Evolutionary conservation across 1,140 invertebrate species (phyloP).

Genomic region (Lineus longissimus): DNA sequence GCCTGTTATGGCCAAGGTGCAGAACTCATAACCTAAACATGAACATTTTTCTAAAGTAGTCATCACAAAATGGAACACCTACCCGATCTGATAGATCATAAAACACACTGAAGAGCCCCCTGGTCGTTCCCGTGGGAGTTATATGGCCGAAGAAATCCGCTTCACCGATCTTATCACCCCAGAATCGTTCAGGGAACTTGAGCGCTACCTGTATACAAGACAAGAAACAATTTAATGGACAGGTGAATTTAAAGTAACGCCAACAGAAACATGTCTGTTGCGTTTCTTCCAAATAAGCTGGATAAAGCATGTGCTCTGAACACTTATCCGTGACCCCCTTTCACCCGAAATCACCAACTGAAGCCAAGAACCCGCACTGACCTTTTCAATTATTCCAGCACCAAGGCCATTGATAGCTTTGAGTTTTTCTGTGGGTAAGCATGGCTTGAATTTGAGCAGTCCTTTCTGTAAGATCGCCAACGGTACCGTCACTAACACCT

Average conservation of each 20-base stretch:
- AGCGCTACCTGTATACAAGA: slow-evolving; percentile 46
- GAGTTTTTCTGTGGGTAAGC: slow-evolving; percentile 49
- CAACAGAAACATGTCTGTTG: too few relatives aligned
- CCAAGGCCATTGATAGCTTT: slow-evolving; percentile 50
- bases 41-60: too few relatives aligned
- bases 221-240: slow-evolving; percentile 11
- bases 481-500: slow-evolving; percentile 51
- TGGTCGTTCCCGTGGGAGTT: slow-evolving; percentile 25
- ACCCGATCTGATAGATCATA: slow-evolving; percentile 50
- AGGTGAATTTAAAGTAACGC: too few relatives aligned
- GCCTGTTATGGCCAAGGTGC: too few relatives aligned
- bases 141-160: slow-evolving; percentile 53
- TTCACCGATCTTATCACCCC: slow-evolving; percentile 41
- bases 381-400: slow-evolving; percentile 56
- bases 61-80: slow-evolving; percentile 12
- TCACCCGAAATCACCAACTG: too few relatives aligned
- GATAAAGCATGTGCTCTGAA: too few relatives aligned
- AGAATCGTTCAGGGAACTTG: slow-evolving; percentile 53
- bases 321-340: too few relatives aligned
- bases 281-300: too few relatives aligned
- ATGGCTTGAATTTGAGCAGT: slow-evolving; percentile 48
- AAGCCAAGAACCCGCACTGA: too few relatives aligned
- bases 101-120: slow-evolving; percentile 54
- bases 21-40: too few relatives aligned
- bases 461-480: slow-evolving; percentile 50